Conservation (phyloP, 2,888 invertebrate species). For the Hymenopus coronatus region DNA sequence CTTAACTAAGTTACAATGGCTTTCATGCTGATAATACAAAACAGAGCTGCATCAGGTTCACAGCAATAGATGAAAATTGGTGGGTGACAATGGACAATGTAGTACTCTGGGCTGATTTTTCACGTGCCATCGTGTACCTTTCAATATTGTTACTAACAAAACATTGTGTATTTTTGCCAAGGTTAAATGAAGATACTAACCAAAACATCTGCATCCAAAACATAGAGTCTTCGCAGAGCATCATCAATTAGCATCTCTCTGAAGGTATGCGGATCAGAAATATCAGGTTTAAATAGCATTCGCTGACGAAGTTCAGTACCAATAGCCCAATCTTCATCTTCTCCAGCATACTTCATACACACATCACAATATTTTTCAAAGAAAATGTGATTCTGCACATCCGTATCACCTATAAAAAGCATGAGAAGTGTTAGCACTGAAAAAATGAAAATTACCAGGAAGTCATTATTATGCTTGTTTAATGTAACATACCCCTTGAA, state of each 20-base stretch:
- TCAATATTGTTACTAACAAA: too few species aligned
- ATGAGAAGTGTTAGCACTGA: background rate
- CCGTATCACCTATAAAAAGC: slow-evolving; percentile 30
- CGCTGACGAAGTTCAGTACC: slow-evolving; percentile 36
- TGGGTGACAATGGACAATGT: too few species aligned
- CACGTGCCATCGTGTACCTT: too few species aligned
- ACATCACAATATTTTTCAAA: slow-evolving; percentile 34
- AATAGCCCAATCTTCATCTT: slow-evolving; percentile 34
- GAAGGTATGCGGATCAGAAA: slow-evolving; percentile 29
- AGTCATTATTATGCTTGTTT: too few species aligned
- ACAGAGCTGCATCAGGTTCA: too few species aligned
- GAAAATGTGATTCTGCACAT: slow-evolving; percentile 33
- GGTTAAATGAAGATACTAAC: slow-evolving; percentile 21
- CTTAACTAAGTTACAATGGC: too few species aligned
- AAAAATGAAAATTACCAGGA: too few species aligned
- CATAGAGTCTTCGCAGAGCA: slow-evolving; percentile 31
- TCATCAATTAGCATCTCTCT: slow-evolving; percentile 32
- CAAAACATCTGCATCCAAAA: slow-evolving; percentile 36
- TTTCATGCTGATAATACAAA: too few species aligned
- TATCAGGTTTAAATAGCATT: slow-evolving; percentile 27
- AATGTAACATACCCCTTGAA: too few species aligned
- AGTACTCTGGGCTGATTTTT: too few species aligned
- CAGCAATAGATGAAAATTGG: too few species aligned
- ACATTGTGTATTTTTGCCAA: background rate
- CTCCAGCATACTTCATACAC: slow-evolving; percentile 32